phyloP scores from a whole-genome alignment of 1,140 invertebrate species.

The Apocrypta bakeri region DNA sequence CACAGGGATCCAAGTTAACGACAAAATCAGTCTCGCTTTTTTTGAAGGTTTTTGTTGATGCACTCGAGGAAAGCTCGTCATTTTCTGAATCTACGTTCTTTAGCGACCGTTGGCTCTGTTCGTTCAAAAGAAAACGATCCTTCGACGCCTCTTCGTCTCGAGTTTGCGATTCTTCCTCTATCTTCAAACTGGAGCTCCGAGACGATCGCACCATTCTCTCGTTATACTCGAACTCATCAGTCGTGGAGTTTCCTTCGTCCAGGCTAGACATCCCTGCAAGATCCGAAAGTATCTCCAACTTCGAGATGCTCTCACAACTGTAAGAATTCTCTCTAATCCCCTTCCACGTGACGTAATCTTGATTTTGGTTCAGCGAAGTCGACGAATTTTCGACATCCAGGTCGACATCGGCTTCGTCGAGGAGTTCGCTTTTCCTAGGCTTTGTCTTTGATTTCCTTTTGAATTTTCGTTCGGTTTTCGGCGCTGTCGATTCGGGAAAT shows the following conservation, averaged over 20 bases:
- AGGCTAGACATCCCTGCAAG: conserved; percentile 7
- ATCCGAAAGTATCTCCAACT: conserved; percentile 17
- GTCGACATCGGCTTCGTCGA: neutral
- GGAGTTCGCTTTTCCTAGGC: neutral
- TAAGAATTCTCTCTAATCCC: conserved; percentile 55
- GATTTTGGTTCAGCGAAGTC: neutral
- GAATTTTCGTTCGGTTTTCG: neutral
- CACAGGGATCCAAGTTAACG: conserved; percentile 1
- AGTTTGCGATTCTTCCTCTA: neutral
- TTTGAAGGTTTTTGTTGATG: conserved; percentile 26
- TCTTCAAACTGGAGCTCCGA: neutral
- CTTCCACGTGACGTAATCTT: conserved; percentile 64
- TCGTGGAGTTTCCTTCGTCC: conserved; percentile 8
- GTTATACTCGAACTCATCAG: conserved; percentile 24
- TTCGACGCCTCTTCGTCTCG: neutral
- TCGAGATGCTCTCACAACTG: neutral
- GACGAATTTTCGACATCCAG: no score
- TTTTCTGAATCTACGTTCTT: neutral
- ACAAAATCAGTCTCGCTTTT: conserved; percentile 5
- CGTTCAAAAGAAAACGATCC: no score
- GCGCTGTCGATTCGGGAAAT: neutral
- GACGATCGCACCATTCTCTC: neutral
- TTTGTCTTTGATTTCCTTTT: neutral
- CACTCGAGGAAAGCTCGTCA: neutral
- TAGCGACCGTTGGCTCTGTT: no score